Percentiles rank a stretch among this genome's conserved stretches.
Evolutionary conservation across 2,888 invertebrate species (phyloP).

Genomic region (Slavum lentiscoides): DNA sequence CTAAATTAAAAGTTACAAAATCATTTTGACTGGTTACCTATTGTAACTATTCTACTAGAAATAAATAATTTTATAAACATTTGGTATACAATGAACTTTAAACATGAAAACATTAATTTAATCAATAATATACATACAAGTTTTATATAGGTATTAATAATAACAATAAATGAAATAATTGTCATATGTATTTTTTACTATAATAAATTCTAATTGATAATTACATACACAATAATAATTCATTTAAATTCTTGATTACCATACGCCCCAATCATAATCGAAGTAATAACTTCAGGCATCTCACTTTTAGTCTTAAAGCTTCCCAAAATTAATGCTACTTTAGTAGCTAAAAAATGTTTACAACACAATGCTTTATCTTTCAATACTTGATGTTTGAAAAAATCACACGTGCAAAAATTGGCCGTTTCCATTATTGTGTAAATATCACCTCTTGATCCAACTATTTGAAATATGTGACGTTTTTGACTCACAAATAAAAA

Average conservation of each 20-base stretch:
- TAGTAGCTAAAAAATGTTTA: conserved; percentile 49
- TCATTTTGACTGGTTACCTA: no score
- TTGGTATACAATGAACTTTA: no score
- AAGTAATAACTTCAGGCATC: conserved; percentile 19
- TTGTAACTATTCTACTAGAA: no score
- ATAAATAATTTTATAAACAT: no score
- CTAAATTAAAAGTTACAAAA: no score
- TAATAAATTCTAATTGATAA: neutral
- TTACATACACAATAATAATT: neutral
- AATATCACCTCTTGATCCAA: conserved; percentile 50
- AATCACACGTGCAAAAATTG: conserved; percentile 42
- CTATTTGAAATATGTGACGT: conserved; percentile 36
- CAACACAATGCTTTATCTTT: conserved; percentile 42
- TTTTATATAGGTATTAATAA: neutral
- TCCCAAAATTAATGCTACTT: conserved; percentile 36
- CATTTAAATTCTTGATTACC: conserved; percentile 25
- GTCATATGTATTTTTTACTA: neutral
- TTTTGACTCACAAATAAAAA: conserved; percentile 31
- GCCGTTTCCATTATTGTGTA: conserved; percentile 41
- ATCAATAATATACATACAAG: neutral
- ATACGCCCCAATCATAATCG: conserved; percentile 26
- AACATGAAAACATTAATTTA: neutral
- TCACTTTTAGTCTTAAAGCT: conserved; percentile 33
- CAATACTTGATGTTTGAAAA: conserved; percentile 44
- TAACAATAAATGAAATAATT: neutral